A percentile compares a stretch with the other conserved stretches of the same genome.
phyloP scores from a whole-genome alignment of 2,797 vertebrate genomes.

The Dallia pectoralis region DNA sequence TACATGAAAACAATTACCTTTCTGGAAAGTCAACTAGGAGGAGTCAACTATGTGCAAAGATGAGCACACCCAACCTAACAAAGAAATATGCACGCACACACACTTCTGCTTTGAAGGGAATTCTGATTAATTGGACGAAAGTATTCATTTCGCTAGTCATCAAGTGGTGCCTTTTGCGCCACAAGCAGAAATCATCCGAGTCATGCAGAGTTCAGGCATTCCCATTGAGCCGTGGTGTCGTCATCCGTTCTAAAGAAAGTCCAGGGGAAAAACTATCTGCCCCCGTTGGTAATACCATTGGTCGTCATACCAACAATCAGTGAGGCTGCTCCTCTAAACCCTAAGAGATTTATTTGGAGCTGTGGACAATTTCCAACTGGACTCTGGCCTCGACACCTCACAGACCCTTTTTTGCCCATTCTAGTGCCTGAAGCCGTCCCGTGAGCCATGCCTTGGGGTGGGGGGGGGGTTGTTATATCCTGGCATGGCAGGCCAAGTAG shows the following conservation, averaged over 20 bases:
- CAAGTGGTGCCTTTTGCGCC: conserved; percentile 13
- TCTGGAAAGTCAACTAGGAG: not conserved
- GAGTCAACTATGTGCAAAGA: not conserved
- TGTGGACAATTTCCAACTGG: no score
- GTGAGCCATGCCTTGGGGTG: no score
- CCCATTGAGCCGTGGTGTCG: conserved; percentile 43
- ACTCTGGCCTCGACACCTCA: no score
- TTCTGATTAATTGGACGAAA: conserved; percentile 15
- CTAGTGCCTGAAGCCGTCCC: no score
- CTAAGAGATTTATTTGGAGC: no score
- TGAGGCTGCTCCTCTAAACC: no score
- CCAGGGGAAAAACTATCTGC: conserved; percentile 14
- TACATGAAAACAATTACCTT: not conserved
- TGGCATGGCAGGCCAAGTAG: no score
- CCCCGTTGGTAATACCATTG: conserved; percentile 21
- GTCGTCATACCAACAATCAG: conserved; percentile 8
- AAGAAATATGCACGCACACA: not conserved
- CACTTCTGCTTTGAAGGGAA: not conserved
- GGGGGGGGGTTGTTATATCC: no score
- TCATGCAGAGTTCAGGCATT: conserved; percentile 50
- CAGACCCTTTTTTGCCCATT: no score
- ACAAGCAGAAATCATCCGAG: conserved; percentile 20
- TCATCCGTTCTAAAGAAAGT: conserved; percentile 34
- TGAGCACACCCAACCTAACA: not conserved
- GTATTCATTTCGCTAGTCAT: conserved; percentile 23